phyloP scores from a whole-genome alignment of 2,888 invertebrate genomes.

The Acrobasis repandana region DNA sequence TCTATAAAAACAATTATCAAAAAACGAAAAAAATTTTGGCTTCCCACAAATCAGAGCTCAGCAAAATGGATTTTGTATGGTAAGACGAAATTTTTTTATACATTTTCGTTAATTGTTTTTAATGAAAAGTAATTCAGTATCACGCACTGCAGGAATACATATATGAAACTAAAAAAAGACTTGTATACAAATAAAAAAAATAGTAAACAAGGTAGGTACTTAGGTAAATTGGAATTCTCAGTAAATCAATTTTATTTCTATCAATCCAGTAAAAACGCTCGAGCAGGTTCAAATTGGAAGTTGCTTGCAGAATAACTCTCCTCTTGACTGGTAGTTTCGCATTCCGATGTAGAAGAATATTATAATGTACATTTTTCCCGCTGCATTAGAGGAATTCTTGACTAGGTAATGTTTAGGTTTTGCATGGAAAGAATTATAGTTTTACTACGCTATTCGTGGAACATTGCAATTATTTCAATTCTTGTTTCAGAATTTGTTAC shows the following conservation, averaged over 20 bases:
- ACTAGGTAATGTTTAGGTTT: slow-evolving; percentile 18
- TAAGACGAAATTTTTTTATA: too few species aligned
- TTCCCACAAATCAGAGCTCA: too few species aligned
- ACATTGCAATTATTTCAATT: background rate
- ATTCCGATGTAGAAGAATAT: background rate
- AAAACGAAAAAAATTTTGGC: too few species aligned
- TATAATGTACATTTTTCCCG: slow-evolving; percentile 14
- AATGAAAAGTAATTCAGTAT: too few species aligned
- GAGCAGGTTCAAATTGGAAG: background rate
- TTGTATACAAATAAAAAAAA: too few species aligned
- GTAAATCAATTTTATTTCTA: background rate
- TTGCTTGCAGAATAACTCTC: background rate
- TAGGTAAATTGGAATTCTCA: background rate
- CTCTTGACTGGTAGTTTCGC: background rate
- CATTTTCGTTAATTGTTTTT: too few species aligned
- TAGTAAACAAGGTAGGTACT: too few species aligned
- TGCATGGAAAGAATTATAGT: slow-evolving; percentile 13
- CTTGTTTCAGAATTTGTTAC: background rate
- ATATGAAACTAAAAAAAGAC: too few species aligned
- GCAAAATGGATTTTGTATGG: too few species aligned
- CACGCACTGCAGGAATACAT: too few species aligned
- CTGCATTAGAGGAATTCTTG: slow-evolving; percentile 15
- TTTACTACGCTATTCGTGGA: slow-evolving; percentile 9
- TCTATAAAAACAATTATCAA: too few species aligned
- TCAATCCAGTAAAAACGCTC: background rate